Base-by-base conservation (phyloP, 2,113 vertebrate species). In the Dascyllus trimaculatus region DNA sequence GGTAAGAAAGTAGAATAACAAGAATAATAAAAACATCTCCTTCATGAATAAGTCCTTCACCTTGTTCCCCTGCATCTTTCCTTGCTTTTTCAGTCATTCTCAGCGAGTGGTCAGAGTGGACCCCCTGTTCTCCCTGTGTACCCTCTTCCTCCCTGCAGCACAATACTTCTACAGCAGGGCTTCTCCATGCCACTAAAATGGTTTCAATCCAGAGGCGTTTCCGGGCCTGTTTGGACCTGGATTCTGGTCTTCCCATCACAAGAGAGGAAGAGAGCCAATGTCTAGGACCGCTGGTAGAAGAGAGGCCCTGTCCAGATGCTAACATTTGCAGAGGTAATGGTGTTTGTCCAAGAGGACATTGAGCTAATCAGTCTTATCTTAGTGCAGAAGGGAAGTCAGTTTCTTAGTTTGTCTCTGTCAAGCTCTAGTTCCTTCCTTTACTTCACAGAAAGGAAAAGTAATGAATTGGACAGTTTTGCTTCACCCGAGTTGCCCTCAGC, bases 71-170 rank as follows among this genome's bases (percentile, higher is more conserved):
- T 52, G 21, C 25, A 6, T 6, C 19, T 26, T 0, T 15, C 18
- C 3, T 52, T 18, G 25, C 1, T 60, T 22, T 19, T 43, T 38
- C 78, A 95, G 95, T 94, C 40, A 85, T 95, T 29, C 90, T 97
- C 78, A 97, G 96, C 1, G 94, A 93, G 80, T 98, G 97, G 97
- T 96, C 96, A 0, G 93, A 93, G 51, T 97, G 97, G 96, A 95
- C 95, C 0, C 88, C 93, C 57, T 98, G 97, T 38, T 95, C 95
- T 22, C 92, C 95, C 25, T 98, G 97, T 69, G 13, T 77, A 22
- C 92, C 93, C 4, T 51, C 52, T 0, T 38, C 83, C 8, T 51
- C 80, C 1, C 61, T 92, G 1, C 57, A 70, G 32, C 45, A 61
- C 35, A 17, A 6, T 22, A 4, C 19, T 5, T 40, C 69, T n/a